A percentile compares a stretch with the other conserved stretches of the same genome.
phyloP scores from a whole-genome alignment of 2,113 vertebrate genomes.

The Rhea americana region DNA sequence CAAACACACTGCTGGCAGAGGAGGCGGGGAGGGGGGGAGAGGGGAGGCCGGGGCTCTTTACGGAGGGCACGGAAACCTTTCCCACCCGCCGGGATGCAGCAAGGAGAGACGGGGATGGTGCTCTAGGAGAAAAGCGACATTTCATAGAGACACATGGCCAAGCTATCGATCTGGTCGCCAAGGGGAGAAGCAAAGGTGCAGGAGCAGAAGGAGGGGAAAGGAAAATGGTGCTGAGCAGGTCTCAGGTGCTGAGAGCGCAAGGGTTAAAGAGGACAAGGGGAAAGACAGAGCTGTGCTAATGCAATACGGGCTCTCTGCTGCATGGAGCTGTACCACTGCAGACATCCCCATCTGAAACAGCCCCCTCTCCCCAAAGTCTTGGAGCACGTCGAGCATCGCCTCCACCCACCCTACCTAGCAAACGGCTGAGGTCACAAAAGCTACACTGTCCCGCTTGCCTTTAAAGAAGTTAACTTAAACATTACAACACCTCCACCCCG shows the following conservation, averaged over 20 bases:
- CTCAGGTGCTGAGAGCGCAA: neutral
- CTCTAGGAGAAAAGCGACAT: neutral
- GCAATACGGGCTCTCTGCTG: neutral
- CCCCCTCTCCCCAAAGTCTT: neutral
- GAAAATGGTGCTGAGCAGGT: neutral
- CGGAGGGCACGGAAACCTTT: neutral
- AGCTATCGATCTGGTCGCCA: neutral
- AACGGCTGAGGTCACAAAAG: constrained; percentile 63
- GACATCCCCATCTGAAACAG: neutral
- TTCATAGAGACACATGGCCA: neutral
- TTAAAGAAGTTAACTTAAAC: constrained; percentile 53
- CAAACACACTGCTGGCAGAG: constrained; percentile 20
- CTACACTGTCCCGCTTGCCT: constrained; percentile 33
- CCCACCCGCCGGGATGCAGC: neutral
- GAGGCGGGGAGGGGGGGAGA: neutral
- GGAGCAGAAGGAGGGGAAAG: neutral
- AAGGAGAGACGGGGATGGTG: rapidly evolving
- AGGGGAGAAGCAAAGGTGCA: neutral
- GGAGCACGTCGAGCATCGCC: neutral
- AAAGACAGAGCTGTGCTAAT: neutral
- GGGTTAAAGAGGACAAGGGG: neutral
- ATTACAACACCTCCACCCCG: constrained; percentile 37
- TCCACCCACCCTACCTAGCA: constrained; percentile 12
- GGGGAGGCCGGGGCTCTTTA: neutral
- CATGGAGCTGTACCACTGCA: neutral